phyloP scores from a whole-genome alignment of 53 echinoderm and acorn worm genomes.

The Holothuria scabra region DNA sequence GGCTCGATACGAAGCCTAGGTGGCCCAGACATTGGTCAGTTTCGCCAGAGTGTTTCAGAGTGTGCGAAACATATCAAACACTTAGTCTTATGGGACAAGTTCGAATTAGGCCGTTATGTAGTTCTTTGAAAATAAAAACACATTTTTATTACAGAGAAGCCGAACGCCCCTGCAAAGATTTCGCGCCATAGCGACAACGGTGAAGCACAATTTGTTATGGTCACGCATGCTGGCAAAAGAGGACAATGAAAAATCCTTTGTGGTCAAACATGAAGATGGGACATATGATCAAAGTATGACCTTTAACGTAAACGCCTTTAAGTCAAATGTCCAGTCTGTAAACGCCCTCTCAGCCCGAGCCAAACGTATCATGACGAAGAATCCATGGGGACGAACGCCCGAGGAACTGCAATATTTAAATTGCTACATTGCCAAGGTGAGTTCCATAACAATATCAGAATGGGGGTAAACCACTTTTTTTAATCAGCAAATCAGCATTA shows the following conservation, averaged over 20 bases:
- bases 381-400: constrained; percentile 73
- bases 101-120: too few species aligned
- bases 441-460: neutral
- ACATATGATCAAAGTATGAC: constrained; percentile 69
- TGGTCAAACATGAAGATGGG: constrained; percentile 86
- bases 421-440: constrained; percentile 79
- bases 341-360: constrained; percentile 60
- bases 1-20: too few species aligned
- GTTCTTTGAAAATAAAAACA: neutral
- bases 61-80: too few species aligned
- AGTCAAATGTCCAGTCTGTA: constrained; percentile 91
- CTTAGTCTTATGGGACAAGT: too few species aligned
- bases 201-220: constrained; percentile 94
- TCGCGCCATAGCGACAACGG: constrained; percentile 84
- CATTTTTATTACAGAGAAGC: neutral
- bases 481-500: too few species aligned
- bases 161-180: constrained; percentile 81
- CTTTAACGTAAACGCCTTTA: constrained; percentile 92
- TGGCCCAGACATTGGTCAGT: too few species aligned
- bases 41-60: too few species aligned
- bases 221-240: constrained; percentile 67
- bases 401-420: constrained; percentile 74
- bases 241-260: constrained; percentile 71
- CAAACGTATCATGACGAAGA: constrained; percentile 81
- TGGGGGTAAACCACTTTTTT: too few species aligned